These are phyloP conservation scores for Apodemus speciosus DNA, from an alignment of 2,113 vertebrate genomes.

Conservation along the genomic window DNA sequence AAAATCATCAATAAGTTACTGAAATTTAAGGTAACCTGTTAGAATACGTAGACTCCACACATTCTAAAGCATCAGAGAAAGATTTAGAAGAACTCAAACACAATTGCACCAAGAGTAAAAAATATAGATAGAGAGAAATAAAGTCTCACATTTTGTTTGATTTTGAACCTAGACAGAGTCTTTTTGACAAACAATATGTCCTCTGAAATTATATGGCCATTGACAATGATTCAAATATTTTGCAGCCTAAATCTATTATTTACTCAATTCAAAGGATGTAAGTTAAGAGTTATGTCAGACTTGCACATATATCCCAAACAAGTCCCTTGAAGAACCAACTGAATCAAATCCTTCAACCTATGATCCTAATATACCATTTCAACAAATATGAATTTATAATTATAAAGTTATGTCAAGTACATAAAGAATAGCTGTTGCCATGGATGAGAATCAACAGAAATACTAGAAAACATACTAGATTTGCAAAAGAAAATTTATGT, in stretches of 20 bases:
- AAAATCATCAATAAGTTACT: not conserved
- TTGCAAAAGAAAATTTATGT: not conserved
- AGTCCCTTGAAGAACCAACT: too few species aligned
- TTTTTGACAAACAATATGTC: not conserved
- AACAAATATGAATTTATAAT: slow-evolving; percentile 4
- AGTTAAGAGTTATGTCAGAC: not conserved
- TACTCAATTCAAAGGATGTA: not conserved
- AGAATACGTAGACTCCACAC: not conserved
- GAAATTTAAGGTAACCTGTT: not conserved
- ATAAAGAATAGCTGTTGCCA: not conserved
- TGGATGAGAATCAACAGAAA: not conserved
- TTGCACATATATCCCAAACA: not conserved
- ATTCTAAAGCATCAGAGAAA: not conserved
- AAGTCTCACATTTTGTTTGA: not conserved
- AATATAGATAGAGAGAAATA: not conserved
- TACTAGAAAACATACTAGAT: not conserved
- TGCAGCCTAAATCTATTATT: not conserved
- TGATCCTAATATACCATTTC: not conserved
- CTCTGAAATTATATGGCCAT: not conserved
- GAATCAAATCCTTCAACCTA: not conserved
- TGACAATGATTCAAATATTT: slow-evolving; percentile 9
- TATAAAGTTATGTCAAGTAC: not conserved
- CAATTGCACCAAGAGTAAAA: not conserved
- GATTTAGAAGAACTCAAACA: not conserved
- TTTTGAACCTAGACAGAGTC: not conserved